Conservation (phyloP, 2,888 invertebrate species). For the Pemphredon lugubris region DNA sequence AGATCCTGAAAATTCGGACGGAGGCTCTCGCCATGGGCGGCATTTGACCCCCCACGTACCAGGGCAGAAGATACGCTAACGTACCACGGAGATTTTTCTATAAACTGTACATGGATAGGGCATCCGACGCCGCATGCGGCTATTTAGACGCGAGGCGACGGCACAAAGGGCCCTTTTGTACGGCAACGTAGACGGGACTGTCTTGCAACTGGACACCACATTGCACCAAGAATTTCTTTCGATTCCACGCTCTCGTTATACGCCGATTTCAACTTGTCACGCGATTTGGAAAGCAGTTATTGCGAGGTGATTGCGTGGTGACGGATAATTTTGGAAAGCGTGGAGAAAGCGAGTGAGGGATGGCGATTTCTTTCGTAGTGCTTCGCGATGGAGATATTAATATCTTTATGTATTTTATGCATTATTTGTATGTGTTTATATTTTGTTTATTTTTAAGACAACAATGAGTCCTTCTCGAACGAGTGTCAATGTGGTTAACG, state of each 20-base stretch:
- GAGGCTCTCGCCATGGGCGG: constrained; percentile 69
- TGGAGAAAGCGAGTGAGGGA: no score
- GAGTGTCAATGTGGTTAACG: no score
- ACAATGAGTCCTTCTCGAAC: no score
- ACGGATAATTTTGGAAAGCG: no score
- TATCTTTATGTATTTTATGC: no score
- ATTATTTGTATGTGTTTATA: no score
- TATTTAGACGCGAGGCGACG: constrained; percentile 64
- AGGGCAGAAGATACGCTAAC: constrained; percentile 46
- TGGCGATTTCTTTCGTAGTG: no score
- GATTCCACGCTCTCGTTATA: constrained; percentile 25
- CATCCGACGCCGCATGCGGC: constrained; percentile 57
- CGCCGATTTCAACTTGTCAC: constrained; percentile 12
- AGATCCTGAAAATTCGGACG: constrained; percentile 51
- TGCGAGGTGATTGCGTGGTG: no score
- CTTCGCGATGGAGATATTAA: no score
- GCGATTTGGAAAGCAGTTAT: not conserved
- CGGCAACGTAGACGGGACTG: constrained; percentile 60
- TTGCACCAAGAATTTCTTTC: constrained; percentile 66
- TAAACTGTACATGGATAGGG: constrained; percentile 65
- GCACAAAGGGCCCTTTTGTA: constrained; percentile 78
- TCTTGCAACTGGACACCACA: constrained; percentile 78
- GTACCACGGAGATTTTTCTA: constrained; percentile 69
- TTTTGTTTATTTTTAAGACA: no score
- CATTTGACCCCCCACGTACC: constrained; percentile 73